Conservation (phyloP, 2,888 invertebrate genomes). For the Antheraea assamensis region DNA sequence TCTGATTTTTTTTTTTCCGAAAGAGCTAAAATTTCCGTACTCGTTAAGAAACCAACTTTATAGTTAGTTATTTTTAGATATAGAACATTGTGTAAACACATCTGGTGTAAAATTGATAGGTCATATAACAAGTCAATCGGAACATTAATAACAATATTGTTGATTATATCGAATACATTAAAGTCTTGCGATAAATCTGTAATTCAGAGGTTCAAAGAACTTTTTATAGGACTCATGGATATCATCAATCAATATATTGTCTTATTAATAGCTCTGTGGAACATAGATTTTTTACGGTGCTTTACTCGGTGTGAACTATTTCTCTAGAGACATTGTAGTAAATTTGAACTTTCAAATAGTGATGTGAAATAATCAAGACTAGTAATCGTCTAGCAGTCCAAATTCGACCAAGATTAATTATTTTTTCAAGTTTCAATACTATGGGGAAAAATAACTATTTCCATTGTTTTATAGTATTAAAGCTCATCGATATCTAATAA, state of each 20-base stretch:
- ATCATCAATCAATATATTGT: conserved; percentile 63
- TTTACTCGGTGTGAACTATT: not conserved
- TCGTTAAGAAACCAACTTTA: not conserved
- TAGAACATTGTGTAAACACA: not conserved
- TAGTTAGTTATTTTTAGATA: not conserved
- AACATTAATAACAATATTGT: conserved; percentile 50
- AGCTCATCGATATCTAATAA: too few species aligned
- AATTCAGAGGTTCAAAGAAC: conserved; percentile 57
- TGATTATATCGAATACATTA: conserved; percentile 34
- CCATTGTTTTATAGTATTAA: too few species aligned
- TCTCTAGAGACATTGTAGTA: not conserved
- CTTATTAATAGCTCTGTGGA: conserved; percentile 54
- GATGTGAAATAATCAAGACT: not conserved
- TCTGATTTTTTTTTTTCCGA: not conserved
- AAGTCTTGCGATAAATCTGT: conserved; percentile 32
- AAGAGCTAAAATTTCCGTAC: not conserved
- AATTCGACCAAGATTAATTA: too few species aligned
- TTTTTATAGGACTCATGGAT: conserved; percentile 59
- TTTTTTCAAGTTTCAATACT: too few species aligned
- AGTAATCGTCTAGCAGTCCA: too few species aligned
- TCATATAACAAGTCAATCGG: conserved; percentile 38
- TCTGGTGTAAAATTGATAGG: conserved; percentile 34
- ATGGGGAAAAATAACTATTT: too few species aligned
- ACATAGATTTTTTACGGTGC: conserved; percentile 40
- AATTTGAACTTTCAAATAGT: not conserved